Evolutionary conservation across 1,140 invertebrate genomes (phyloP).

Genomic region (Whitmania pigra): DNA sequence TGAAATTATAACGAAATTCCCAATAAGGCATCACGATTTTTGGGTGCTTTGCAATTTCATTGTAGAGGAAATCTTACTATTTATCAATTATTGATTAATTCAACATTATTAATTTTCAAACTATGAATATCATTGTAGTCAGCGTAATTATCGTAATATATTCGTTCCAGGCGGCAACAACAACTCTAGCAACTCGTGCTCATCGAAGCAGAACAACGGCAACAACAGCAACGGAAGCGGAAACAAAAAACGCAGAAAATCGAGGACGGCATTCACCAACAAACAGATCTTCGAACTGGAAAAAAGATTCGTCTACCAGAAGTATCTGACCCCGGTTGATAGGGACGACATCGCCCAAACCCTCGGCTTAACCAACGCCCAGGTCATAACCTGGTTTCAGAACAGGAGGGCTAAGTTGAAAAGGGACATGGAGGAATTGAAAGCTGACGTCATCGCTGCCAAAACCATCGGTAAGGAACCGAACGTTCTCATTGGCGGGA

Average conservation of each 20-base stretch:
- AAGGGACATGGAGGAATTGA: constrained; percentile 21
- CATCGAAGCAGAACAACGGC: background rate
- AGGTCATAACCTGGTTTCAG: constrained; percentile 40
- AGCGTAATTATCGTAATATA: too few species aligned
- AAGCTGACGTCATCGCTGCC: constrained; percentile 6
- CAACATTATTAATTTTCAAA: background rate
- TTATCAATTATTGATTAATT: too few species aligned
- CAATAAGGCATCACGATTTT: too few species aligned
- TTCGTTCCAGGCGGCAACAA: background rate
- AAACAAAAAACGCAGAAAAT: constrained; percentile 51
- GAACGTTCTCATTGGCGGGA: background rate
- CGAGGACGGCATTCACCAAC: constrained; percentile 88
- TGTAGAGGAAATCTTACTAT: too few species aligned
- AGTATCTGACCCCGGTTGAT: constrained; percentile 86
- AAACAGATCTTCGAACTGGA: constrained; percentile 93
- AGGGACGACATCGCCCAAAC: constrained; percentile 81
- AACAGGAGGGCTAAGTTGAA: constrained; percentile 22
- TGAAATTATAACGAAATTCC: too few species aligned
- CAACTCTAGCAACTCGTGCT: background rate
- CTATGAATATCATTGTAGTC: too few species aligned
- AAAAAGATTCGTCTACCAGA: constrained; percentile 86
- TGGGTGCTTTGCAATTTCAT: too few species aligned
- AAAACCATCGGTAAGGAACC: constrained; percentile 1
- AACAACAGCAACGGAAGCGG: background rate
- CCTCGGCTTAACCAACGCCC: constrained; percentile 82